These are phyloP conservation scores for Cygnus buccinator DNA, from an alignment of 2,113 vertebrate species.

Conservation along the genomic window DNA sequence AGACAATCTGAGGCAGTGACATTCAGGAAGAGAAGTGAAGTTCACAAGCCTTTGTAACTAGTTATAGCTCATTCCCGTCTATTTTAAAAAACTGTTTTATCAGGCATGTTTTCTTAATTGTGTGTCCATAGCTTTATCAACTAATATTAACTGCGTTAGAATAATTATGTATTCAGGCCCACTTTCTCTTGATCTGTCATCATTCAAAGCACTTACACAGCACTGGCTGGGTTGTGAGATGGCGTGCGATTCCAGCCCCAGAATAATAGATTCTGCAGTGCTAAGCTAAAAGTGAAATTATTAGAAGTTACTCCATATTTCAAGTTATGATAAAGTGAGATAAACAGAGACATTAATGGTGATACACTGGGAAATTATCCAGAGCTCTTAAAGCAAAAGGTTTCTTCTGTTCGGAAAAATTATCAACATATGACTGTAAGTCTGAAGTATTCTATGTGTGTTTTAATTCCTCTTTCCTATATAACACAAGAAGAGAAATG, in stretches of 20 bases:
- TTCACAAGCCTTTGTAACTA: conserved; percentile 67
- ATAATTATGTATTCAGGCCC: conserved; percentile 65
- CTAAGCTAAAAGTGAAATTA: conserved; percentile 70
- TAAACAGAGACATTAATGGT: conserved; percentile 53
- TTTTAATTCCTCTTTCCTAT: background rate
- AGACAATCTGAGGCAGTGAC: conserved; percentile 68
- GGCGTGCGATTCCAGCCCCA: conserved; percentile 18
- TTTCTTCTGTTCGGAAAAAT: conserved; percentile 41
- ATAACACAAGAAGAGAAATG: background rate
- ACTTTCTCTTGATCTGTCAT: conserved; percentile 70
- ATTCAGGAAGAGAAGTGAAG: conserved; percentile 65
- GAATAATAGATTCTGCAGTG: conserved; percentile 66
- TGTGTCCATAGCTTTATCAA: conserved; percentile 65
- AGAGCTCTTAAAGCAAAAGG: conserved; percentile 3
- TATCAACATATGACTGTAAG: background rate
- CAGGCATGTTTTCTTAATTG: conserved; percentile 73
- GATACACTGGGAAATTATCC: conserved; percentile 35
- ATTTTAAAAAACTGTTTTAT: conserved; percentile 66
- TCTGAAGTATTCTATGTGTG: background rate
- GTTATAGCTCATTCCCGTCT: conserved; percentile 27
- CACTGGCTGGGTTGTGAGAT: conserved; percentile 16
- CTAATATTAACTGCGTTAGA: conserved; percentile 48
- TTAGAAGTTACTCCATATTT: conserved; percentile 67
- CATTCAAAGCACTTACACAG: conserved; percentile 56
- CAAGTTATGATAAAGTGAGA: conserved; percentile 60